Conservation (phyloP, 2,113 vertebrate species). For the Quiscalus mexicanus region DNA sequence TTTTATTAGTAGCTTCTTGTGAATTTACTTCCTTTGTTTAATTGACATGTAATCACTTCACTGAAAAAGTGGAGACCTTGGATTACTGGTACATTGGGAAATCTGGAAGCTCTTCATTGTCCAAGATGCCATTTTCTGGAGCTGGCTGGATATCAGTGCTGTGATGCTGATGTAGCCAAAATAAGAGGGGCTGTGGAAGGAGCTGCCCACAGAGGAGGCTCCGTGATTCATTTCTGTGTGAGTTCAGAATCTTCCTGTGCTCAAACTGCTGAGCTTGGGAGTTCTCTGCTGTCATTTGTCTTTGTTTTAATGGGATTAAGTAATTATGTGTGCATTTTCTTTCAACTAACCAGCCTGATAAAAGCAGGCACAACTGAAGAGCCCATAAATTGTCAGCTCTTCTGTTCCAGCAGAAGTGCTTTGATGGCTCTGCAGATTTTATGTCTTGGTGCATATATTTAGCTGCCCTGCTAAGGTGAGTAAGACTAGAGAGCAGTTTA, state of each 20-base stretch:
- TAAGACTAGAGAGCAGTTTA: not conserved
- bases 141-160: not conserved
- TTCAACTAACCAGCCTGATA: slow-evolving; percentile 52
- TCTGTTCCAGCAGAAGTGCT: slow-evolving; percentile 7
- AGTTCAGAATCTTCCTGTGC: slow-evolving; percentile 7
- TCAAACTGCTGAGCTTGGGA: slow-evolving; percentile 46
- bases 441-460: slow-evolving; percentile 9
- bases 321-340: slow-evolving; percentile 57
- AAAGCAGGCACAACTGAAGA: slow-evolving; percentile 57
- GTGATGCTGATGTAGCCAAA: slow-evolving; percentile 54
- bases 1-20: not conserved
- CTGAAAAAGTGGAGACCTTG: not conserved
- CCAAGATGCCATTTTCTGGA: not conserved
- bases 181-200: slow-evolving; percentile 38
- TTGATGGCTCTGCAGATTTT: slow-evolving; percentile 46
- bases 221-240: not conserved
- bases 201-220: slow-evolving; percentile 35
- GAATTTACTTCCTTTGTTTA: not conserved
- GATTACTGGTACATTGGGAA: not conserved
- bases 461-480: slow-evolving; percentile 47
- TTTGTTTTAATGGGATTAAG: slow-evolving; percentile 67
- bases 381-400: slow-evolving; percentile 44
- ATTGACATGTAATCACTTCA: not conserved
- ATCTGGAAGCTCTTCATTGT: not conserved
- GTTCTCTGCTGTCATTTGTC: slow-evolving; percentile 29